Evolutionary conservation across 2,113 vertebrate genomes (phyloP).

Genomic region (Oreotragus oreotragus): DNA sequence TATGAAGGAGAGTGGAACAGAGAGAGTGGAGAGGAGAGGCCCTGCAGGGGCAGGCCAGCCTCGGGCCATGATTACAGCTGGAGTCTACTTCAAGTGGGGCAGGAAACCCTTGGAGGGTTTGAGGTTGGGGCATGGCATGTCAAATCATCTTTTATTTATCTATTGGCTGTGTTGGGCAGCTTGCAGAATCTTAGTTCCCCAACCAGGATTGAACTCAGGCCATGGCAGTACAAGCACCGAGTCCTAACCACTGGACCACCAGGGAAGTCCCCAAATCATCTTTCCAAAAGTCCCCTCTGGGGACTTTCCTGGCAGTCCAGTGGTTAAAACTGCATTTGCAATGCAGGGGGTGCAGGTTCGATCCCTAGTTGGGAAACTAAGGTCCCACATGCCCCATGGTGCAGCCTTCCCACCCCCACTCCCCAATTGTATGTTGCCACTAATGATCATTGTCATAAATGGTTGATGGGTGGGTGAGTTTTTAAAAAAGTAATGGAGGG

Average conservation of each 20-base stretch:
- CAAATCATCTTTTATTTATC: neutral
- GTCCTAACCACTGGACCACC: neutral
- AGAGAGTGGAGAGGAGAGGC: neutral
- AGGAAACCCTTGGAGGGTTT: neutral
- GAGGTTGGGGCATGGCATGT: neutral
- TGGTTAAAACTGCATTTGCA: neutral
- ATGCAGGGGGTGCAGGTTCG: neutral
- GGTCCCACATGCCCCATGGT: neutral
- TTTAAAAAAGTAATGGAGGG: neutral
- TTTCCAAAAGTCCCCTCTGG: neutral
- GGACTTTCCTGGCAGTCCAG: neutral
- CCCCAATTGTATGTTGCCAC: neutral
- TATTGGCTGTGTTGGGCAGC: neutral
- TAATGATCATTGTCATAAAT: neutral
- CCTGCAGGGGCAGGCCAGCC: no score
- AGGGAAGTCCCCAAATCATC: neutral
- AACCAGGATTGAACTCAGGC: neutral
- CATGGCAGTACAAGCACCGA: neutral
- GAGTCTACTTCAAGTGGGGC: neutral
- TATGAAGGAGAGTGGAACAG: neutral
- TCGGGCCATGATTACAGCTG: fast-evolving
- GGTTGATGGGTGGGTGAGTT: neutral
- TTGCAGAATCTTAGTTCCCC: neutral
- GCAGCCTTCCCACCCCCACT: neutral
- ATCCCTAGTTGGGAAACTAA: neutral